Base-by-base conservation (phyloP, 2,113 vertebrate genomes). In the Zosterops japonicus region DNA sequence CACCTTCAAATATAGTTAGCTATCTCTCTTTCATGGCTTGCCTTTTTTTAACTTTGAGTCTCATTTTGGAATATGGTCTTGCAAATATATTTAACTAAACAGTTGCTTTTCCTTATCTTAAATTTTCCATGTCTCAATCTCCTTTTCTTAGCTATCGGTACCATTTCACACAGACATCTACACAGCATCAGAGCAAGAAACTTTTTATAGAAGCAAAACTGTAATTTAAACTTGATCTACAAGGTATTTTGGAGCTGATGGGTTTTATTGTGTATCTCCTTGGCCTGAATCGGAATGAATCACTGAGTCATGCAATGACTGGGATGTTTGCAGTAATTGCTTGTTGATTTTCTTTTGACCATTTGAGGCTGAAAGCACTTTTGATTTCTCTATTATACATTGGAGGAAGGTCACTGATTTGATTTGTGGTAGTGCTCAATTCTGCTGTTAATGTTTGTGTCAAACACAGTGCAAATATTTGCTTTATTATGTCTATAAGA, bases 21-120 rank as follows among this genome's bases (percentile, higher is more conserved):
- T 21, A 44, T 87, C 85, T 82, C 21, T 24, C 20, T 76, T 94
- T 81, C 52, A 67, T 57, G 7, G 25, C 35, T 79, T 91, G 28
- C 14, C 9, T 65, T 89, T 81, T 92, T 86, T 77, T 59, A 68
- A 82, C 71, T 39, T 12, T 72, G 41, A 70, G 35, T 69, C 60
- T 93, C 46, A 50, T 91, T 82, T 95, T 81, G 81, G 16, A 79
- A 39, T 64, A 60, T n/a, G 22, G 35, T 55, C 53, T 89, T 92
- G 64, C 72, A 93, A 33, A 25, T 75, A 39, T 56, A 82, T 52
- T 44, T 86, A 94, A 87, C 55, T 90, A 76, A 90, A 95, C 83
- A 94, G 68, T 78, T 96, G 23, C 42, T 93, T 91, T 96, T 97
- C 44, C 83, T 97, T 95, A 94, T 91, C 83, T 96, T 91, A 87